These are phyloP conservation scores for Gonatopus flavifemur DNA, from an alignment of 1,140 invertebrate species.

Conservation along the genomic window DNA sequence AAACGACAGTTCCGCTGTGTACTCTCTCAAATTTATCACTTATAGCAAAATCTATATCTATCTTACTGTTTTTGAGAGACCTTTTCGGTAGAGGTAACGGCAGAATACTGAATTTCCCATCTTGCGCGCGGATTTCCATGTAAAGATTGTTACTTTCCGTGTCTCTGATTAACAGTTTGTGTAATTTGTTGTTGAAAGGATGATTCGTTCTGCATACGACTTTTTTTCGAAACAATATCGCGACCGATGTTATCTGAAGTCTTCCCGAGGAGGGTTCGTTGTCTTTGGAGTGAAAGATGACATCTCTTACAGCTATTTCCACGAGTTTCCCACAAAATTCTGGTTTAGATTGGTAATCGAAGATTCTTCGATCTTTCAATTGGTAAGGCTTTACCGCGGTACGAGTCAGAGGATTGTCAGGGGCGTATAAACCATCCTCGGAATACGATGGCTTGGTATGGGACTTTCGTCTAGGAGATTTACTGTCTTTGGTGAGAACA, in stretches of 20 bases:
- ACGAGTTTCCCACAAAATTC: constrained; percentile 36
- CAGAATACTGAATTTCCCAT: constrained; percentile 31
- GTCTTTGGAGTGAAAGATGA: constrained; percentile 26
- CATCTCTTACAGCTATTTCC: constrained; percentile 46
- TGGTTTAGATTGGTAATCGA: constrained; percentile 23
- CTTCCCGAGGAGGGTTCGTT: constrained; percentile 6
- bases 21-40: constrained; percentile 22
- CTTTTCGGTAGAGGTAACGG: constrained; percentile 48
- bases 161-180: constrained; percentile 45
- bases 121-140: constrained; percentile 32
- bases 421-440: constrained; percentile 46
- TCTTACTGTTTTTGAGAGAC: constrained; percentile 34
- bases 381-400: constrained; percentile 39
- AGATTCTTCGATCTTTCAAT: constrained; percentile 18
- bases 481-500: constrained; percentile 23
- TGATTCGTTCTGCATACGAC: constrained; percentile 36
- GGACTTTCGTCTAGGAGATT: constrained; percentile 13
- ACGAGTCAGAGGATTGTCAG: constrained; percentile 35
- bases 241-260: constrained; percentile 30
- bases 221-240: constrained; percentile 41
- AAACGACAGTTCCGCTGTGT: constrained; percentile 41
- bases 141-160: constrained; percentile 38
- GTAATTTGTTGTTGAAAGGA: constrained; percentile 49
- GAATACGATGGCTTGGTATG: constrained; percentile 6
- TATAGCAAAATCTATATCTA: constrained; percentile 51